phyloP scores from a whole-genome alignment of 2,888 invertebrate species.

The Kryphioiulus occultus region DNA sequence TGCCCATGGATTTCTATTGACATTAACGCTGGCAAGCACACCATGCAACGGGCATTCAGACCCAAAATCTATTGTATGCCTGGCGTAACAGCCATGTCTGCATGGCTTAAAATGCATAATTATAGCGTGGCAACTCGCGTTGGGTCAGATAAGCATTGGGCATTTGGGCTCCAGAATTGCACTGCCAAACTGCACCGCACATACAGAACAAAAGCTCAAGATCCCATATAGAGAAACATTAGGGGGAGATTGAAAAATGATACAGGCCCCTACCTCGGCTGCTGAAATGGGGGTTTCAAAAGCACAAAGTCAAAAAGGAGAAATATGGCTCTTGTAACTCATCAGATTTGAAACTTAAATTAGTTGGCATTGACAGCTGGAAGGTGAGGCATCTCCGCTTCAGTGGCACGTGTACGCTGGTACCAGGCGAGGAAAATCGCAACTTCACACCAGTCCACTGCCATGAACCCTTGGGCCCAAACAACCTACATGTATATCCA shows the following conservation, averaged over 20 bases:
- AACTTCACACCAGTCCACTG: slow-evolving; percentile 13
- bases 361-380: slow-evolving; percentile 40
- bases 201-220: slow-evolving; percentile 31
- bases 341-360: slow-evolving; percentile 39
- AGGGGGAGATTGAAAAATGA: slow-evolving; percentile 25
- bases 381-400: slow-evolving; percentile 37
- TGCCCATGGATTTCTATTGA: slow-evolving; percentile 35
- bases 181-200: not conserved
- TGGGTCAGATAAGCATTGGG: not conserved
- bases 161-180: not conserved
- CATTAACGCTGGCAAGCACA: not conserved
- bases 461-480: slow-evolving; percentile 1
- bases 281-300: not conserved
- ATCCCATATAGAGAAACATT: slow-evolving; percentile 9
- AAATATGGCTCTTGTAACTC: slow-evolving; percentile 32
- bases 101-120: slow-evolving; percentile 44
- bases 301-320: not conserved
- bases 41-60: not conserved
- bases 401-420: slow-evolving; percentile 28
- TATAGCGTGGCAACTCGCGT: slow-evolving; percentile 42
- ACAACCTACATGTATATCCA: not conserved
- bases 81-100: slow-evolving; percentile 44
- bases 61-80: slow-evolving; percentile 26
- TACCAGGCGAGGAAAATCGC: not conserved
- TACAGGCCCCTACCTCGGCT: not conserved